phyloP scores from a whole-genome alignment of 2,888 invertebrate genomes.

The Cylloceria caligata region DNA sequence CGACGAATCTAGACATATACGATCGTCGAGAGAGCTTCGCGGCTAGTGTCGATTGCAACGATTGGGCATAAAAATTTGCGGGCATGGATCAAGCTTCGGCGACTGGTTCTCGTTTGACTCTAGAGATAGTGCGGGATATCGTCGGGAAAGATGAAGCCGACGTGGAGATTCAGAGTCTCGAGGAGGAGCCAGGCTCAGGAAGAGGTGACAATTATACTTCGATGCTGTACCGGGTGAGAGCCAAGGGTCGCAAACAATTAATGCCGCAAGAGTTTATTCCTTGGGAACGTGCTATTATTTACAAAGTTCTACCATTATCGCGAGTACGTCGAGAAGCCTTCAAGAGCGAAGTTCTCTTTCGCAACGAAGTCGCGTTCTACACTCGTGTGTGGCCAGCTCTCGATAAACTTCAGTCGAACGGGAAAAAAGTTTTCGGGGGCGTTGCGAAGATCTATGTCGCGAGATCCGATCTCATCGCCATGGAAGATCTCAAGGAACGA shows the following conservation, averaged over 20 bases:
- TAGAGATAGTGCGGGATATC: constrained; percentile 80
- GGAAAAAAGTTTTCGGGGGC: constrained; percentile 77
- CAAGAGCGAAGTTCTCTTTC: constrained; percentile 90
- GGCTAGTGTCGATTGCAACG: background rate
- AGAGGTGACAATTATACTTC: constrained; percentile 92
- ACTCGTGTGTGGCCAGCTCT: constrained; percentile 90
- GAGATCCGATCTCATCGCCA: constrained; percentile 83
- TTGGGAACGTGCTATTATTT: constrained; percentile 89
- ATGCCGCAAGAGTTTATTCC: constrained; percentile 84
- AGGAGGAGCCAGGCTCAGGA: constrained; percentile 90
- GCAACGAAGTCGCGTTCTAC: constrained; percentile 91
- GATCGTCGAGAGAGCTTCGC: background rate
- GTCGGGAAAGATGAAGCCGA: constrained; percentile 78
- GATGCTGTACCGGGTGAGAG: constrained; percentile 88
- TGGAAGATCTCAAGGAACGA: constrained; percentile 84
- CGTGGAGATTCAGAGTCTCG: constrained; percentile 77
- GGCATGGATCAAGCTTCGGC: constrained; percentile 58
- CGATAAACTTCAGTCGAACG: constrained; percentile 85
- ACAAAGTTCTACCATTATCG: constrained; percentile 90
- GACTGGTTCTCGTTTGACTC: constrained; percentile 71
- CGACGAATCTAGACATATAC: background rate
- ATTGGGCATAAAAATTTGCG: constrained; percentile 6
- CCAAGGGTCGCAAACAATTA: constrained; percentile 86
- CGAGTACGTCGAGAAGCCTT: constrained; percentile 88
- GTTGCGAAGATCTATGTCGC: constrained; percentile 82